Evolutionary conservation across 1,140 invertebrate genomes (phyloP).

Genomic region (Bombyx mori): DNA sequence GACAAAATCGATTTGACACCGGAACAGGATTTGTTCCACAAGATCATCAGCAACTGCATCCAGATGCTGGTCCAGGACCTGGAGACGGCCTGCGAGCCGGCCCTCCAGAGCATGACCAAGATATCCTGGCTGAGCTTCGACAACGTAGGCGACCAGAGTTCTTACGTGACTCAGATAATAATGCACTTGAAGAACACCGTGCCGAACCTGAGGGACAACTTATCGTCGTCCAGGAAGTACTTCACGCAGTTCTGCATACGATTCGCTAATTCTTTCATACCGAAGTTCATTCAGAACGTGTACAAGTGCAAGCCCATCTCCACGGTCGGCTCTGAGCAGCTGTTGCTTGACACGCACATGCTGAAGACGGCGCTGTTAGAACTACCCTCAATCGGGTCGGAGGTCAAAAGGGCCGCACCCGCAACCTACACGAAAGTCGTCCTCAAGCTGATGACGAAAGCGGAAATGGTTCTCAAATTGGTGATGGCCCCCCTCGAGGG

Average conservation of each 20-base stretch:
- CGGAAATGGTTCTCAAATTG: conserved; percentile 98
- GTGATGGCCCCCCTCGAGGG: conserved; percentile 96
- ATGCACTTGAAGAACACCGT: conserved; percentile 90
- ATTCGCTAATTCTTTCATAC: conserved; percentile 95
- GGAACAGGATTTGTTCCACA: conserved; percentile 95
- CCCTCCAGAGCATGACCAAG: conserved; percentile 93
- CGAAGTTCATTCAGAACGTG: conserved; percentile 93
- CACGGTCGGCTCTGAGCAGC: conserved; percentile 94
- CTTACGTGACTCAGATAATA: conserved; percentile 93
- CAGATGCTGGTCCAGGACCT: conserved; percentile 95
- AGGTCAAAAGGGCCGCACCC: conserved; percentile 88
- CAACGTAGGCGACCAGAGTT: conserved; percentile 96
- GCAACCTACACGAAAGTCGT: conserved; percentile 90
- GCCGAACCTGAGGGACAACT: conserved; percentile 90
- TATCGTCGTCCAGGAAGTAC: conserved; percentile 96
- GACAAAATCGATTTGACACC: conserved; percentile 90
- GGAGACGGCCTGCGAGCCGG: conserved; percentile 94
- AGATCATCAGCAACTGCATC: conserved; percentile 91
- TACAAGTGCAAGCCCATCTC: conserved; percentile 96
- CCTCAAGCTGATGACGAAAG: conserved; percentile 96
- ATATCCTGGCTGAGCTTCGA: conserved; percentile 94
- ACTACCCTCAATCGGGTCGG: conserved; percentile 92
- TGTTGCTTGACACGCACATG: conserved; percentile 98
- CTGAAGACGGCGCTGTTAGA: conserved; percentile 96
- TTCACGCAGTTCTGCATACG: conserved; percentile 98